Base-by-base conservation (phyloP, 2,888 invertebrate species). In the Hyles lineata region DNA sequence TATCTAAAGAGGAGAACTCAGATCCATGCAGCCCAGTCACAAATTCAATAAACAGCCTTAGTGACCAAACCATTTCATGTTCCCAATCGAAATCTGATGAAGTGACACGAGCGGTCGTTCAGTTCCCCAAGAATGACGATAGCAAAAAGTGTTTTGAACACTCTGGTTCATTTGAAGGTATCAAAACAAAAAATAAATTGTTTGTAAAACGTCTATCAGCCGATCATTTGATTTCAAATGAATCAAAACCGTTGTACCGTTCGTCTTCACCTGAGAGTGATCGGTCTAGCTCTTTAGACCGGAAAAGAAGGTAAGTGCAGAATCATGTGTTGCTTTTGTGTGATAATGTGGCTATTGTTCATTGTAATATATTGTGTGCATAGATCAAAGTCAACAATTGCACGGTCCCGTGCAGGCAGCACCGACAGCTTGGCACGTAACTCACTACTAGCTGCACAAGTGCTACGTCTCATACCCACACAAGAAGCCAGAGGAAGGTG, bases 401-500 rank as follows among this genome's bases (percentile, higher is more conserved):
- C 93, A 75, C 82, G 91, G 81, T 92, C 92, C 59, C 92, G 90
- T 75, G 93, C 92, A 7, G 94, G 94, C 58, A 95, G 95, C 83
- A 96, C 96, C 83, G 96, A 97, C 85, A 96, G 96, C 87, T 94
- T 97, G 83, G 97, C 96, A 55, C 95, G 96, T 77, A 97, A 97
- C 85, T 96, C 97, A 43, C 89, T 97, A 78, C 95, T 97, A 84
- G 97, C 97, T 61, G 97, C 97, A 76, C 97, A 97, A 90, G 97
- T 97, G 74, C 90, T 97, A 75, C 96, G 97, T 89, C 95, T 98
- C 76, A 97, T 98, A 85, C 98, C 98, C 29, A 97, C 97, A 2
- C 96, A 96, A 79, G 97, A 97, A 88, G 98, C 97, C 43, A 94
- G 97, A 82, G 97, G 97, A 92, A 96, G 97, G 96, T 96, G 82